phyloP scores from a whole-genome alignment of 2,797 vertebrate genomes.

The Notolabrus celidotus region DNA sequence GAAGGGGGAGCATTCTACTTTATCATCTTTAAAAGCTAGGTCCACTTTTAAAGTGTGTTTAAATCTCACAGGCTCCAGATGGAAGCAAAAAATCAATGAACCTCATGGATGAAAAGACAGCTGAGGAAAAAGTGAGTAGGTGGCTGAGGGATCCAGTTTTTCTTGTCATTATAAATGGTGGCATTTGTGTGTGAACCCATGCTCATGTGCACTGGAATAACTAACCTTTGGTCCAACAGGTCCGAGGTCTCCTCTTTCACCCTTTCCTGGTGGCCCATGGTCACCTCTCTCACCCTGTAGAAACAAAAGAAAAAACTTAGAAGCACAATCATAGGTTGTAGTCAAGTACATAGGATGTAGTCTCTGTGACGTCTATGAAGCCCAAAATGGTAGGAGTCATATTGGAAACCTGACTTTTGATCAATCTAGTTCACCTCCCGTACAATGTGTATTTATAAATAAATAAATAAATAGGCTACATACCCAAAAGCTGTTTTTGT shows the following conservation, averaged over 20 bases:
- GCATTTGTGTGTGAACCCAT: background rate
- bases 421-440: too few relatives aligned
- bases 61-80: conserved; percentile 52
- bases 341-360: too few relatives aligned
- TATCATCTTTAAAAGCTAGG: background rate
- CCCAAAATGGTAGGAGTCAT: too few relatives aligned
- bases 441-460: too few relatives aligned
- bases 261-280: conserved; percentile 90
- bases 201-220: conserved; percentile 8
- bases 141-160: background rate
- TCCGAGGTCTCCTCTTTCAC: conserved; percentile 92
- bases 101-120: background rate
- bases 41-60: background rate
- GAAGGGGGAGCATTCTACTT: conserved; percentile 3
- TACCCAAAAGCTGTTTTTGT: too few relatives aligned
- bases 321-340: background rate
- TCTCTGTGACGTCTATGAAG: too few relatives aligned
- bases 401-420: too few relatives aligned
- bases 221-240: conserved; percentile 92
- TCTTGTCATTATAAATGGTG: background rate
- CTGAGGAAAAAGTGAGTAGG: background rate
- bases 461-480: too few relatives aligned
- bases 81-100: conserved; percentile 66
- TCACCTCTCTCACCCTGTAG: conserved; percentile 94
- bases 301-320: conserved; percentile 2